These are phyloP conservation scores for Lytechinus pictus DNA, from an alignment of 35 echinoderm and acorn worm species.

Conservation along the genomic window DNA sequence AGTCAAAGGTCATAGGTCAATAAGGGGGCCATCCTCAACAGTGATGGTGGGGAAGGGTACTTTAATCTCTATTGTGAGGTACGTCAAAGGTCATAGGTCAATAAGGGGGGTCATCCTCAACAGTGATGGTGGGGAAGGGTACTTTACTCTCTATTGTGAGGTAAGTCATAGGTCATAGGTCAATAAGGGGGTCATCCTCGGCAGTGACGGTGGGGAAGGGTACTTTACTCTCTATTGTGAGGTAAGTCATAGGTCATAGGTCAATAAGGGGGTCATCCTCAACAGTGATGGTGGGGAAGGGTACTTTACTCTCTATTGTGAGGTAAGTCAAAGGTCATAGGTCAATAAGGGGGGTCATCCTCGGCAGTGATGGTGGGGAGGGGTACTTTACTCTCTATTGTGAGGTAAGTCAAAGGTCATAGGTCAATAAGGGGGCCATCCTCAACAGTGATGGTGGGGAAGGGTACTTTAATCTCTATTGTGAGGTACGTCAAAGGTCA, in stretches of 20 bases:
- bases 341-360: constrained; percentile 56
- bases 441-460: constrained; percentile 83
- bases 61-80: constrained; percentile 85
- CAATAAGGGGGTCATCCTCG: constrained; percentile 67
- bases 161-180: constrained; percentile 50
- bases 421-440: constrained; percentile 57
- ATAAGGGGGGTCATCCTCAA: constrained; percentile 68
- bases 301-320: constrained; percentile 82
- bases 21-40: constrained; percentile 69
- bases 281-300: constrained; percentile 91
- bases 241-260: constrained; percentile 50
- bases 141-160: constrained; percentile 84
- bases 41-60: constrained; percentile 93
- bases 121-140: constrained; percentile 91
- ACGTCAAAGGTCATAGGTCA: neutral
- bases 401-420: constrained; percentile 56
- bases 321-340: constrained; percentile 64
- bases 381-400: constrained; percentile 86
- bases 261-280: constrained; percentile 60
- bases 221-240: constrained; percentile 86
- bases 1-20: neutral
- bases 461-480: constrained; percentile 84
- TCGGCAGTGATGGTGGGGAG: constrained; percentile 79
- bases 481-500: constrained; percentile 64
- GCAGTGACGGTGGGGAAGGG: constrained; percentile 82